phyloP scores from a whole-genome alignment of 2,888 invertebrate species.

The Laothoe populi region DNA sequence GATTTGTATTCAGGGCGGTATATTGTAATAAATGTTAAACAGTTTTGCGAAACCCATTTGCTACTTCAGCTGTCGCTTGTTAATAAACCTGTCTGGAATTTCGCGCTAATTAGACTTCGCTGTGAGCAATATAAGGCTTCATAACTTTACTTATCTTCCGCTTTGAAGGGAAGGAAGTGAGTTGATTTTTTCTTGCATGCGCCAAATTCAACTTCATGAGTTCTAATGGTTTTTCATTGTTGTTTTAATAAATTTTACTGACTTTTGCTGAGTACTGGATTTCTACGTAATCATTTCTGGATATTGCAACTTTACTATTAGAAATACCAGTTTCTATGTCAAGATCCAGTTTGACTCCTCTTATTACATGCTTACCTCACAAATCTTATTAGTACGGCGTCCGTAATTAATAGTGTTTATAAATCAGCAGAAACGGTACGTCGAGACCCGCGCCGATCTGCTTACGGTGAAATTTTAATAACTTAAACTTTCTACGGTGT shows the following conservation, averaged over 20 bases:
- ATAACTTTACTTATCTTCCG: conserved; percentile 20
- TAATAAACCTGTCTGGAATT: conserved; percentile 12
- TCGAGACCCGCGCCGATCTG: conserved; percentile 55
- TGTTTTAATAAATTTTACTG: background rate
- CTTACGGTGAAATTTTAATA: conserved; percentile 82
- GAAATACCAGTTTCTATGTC: background rate
- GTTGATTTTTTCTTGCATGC: conserved; percentile 1
- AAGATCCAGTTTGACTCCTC: conserved; percentile 10
- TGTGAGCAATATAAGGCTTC: conserved; percentile 22
- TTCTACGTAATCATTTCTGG: background rate
- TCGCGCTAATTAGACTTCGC: conserved; percentile 16
- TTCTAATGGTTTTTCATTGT: background rate
- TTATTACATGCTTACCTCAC: conserved; percentile 5
- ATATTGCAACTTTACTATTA: background rate
- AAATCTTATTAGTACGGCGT: conserved; percentile 13
- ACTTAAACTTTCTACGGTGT: conserved; percentile 75
- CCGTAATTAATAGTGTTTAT: conserved; percentile 33
- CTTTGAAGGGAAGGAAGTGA: conserved; percentile 24
- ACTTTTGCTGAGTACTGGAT: background rate
- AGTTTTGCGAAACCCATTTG: conserved; percentile 14
- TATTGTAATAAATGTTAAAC: conserved; percentile 11
- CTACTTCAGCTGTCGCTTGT: conserved; percentile 12
- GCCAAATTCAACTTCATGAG: background rate
- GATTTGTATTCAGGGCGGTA: conserved; percentile 15
- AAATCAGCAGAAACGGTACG: conserved; percentile 62